phyloP scores from a whole-genome alignment of 2,797 vertebrate genomes.

The Tolypeutes matacus region DNA sequence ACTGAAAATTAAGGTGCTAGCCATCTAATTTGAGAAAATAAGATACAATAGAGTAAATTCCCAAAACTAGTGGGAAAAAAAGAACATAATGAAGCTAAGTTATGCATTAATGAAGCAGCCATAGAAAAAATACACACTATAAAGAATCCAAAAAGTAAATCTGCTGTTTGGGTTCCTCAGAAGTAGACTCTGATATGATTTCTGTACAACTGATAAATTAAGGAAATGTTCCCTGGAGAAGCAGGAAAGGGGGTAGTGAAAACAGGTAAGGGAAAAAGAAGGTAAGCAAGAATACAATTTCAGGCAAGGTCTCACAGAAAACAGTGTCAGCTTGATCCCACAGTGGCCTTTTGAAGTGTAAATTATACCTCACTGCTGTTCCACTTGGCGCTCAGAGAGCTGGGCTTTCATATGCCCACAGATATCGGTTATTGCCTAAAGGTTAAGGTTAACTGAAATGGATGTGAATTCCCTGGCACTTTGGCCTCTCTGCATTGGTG shows the following conservation, averaged over 20 bases:
- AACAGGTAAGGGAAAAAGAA: background rate
- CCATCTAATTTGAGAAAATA: background rate
- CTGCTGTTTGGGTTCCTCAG: background rate
- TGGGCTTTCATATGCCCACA: too few relatives aligned
- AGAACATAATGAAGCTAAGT: background rate
- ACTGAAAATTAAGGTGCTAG: slow-evolving; percentile 7
- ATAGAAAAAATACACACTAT: background rate
- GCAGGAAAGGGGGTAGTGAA: background rate
- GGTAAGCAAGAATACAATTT: background rate
- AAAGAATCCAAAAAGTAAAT: background rate
- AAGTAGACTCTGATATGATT: background rate
- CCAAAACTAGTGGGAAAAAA: background rate
- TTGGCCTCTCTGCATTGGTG: too few relatives aligned
- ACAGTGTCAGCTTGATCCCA: too few relatives aligned
- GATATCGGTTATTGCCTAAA: too few relatives aligned
- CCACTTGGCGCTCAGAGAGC: too few relatives aligned
- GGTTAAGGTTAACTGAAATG: too few relatives aligned
- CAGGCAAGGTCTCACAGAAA: too few relatives aligned
- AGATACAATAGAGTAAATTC: background rate
- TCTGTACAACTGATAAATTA: background rate
- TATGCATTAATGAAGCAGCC: background rate
- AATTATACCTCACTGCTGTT: too few relatives aligned
- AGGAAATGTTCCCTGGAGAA: background rate
- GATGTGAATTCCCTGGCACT: too few relatives aligned
- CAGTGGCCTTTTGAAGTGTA: too few relatives aligned